Evolutionary conservation across 2,113 vertebrate species (phyloP).

Genomic region (Labeo rohita): DNA sequence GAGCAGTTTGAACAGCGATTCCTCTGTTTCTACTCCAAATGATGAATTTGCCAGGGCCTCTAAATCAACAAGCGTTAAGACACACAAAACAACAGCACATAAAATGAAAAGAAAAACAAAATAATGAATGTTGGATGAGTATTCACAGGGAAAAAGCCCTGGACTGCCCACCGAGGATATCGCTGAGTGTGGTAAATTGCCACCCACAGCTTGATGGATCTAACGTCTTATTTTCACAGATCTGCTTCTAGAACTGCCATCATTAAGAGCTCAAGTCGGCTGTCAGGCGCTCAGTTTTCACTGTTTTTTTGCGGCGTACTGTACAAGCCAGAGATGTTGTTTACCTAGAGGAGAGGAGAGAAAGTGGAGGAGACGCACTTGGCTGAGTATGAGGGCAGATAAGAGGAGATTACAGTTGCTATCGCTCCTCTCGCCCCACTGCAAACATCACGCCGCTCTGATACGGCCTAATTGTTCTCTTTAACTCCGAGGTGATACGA

Average conservation of each 20-base stretch:
- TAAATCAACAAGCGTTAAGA: conserved; percentile 5
- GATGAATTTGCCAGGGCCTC: conserved; percentile 31
- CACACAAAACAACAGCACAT: conserved; percentile 18
- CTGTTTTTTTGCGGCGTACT: conserved; percentile 44
- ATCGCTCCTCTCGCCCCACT: conserved; percentile 62
- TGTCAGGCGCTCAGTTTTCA: not conserved
- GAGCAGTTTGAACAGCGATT: conserved; percentile 55
- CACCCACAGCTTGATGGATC: conserved; percentile 60
- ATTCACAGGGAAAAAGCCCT: conserved; percentile 46
- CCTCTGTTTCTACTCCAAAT: conserved; percentile 20
- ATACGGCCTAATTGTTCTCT: conserved; percentile 75
- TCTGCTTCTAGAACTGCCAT: conserved; percentile 15
- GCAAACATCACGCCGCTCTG: conserved; percentile 68
- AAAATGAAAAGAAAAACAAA: conserved; percentile 47
- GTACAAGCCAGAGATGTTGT: conserved; percentile 58
- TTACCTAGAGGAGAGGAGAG: conserved; percentile 68
- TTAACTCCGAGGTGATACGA: conserved; percentile 67
- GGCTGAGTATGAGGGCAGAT: conserved; percentile 62
- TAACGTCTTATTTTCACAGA: conserved; percentile 17
- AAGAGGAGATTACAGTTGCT: conserved; percentile 70
- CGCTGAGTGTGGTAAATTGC: conserved; percentile 72
- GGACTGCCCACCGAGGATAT: conserved; percentile 69
- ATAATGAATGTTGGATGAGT: conserved; percentile 62
- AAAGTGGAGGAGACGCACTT: conserved; percentile 64
- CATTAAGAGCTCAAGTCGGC: conserved; percentile 12